Percentiles rank a stretch among this genome's conserved stretches.
These are phyloP conservation scores for Gisinianus flammeolus DNA, from an alignment of 2,888 invertebrate species.

Conservation along the genomic window DNA sequence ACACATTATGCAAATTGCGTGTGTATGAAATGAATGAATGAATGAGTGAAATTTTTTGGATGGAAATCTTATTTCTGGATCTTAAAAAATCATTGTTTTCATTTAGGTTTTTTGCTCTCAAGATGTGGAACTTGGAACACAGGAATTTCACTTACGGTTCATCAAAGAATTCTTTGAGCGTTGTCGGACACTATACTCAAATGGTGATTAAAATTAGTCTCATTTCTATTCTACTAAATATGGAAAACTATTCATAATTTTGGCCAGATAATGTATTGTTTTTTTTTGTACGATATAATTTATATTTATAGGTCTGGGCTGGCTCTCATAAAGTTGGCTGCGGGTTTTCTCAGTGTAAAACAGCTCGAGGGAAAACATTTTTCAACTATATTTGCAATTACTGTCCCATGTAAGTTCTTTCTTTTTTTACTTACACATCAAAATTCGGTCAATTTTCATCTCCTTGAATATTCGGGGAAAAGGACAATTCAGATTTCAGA, in stretches of 20 bases:
- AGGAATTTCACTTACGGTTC: conserved; percentile 75
- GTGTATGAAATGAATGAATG: no score
- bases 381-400: conserved; percentile 85
- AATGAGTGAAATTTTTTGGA: not conserved
- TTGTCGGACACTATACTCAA: conserved; percentile 80
- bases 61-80: conserved; percentile 50
- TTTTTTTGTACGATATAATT: no score
- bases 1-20: not conserved
- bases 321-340: conserved; percentile 78
- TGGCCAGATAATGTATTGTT: no score
- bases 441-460: not conserved
- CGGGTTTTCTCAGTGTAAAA: conserved; percentile 72
- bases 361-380: conserved; percentile 65
- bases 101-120: conserved; percentile 76
- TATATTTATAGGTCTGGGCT: conserved; percentile 72
- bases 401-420: conserved; percentile 75
- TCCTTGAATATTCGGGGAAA: no score
- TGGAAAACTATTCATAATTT: no score
- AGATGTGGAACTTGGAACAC: conserved; percentile 79
- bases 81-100: not conserved
- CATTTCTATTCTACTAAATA: no score
- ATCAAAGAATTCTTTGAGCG: conserved; percentile 67
- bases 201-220: conserved; percentile 62
- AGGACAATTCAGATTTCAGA: no score
- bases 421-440: not conserved